phyloP scores from a whole-genome alignment of 2,113 vertebrate species.

The Oncorhynchus tshawytscha region DNA sequence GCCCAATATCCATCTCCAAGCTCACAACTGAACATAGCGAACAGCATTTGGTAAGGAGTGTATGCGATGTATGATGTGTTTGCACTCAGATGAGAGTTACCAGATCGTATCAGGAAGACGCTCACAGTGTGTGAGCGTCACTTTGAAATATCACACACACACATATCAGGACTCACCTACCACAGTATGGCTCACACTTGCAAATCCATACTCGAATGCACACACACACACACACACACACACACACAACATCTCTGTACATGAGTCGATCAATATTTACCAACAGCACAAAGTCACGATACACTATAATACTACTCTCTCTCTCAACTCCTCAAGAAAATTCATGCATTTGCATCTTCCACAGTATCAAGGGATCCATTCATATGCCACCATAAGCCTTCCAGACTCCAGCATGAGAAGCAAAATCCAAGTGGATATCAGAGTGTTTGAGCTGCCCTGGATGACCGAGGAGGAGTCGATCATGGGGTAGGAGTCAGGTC shows the following conservation, averaged over 20 bases:
- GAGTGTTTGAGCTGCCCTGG: slow-evolving; percentile 15
- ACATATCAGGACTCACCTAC: no score
- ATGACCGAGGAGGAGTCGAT: slow-evolving; percentile 32
- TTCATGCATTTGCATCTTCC: slow-evolving; percentile 6
- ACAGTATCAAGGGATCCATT: slow-evolving; percentile 18
- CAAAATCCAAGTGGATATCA: slow-evolving; percentile 33
- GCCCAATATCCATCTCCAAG: background rate
- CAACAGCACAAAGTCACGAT: no score
- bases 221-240: background rate
- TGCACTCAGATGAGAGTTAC: no score
- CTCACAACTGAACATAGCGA: background rate
- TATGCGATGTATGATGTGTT: no score
- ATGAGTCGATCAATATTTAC: no score
- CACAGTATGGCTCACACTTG: no score
- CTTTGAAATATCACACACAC: no score
- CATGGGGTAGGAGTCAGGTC: slow-evolving; percentile 52
- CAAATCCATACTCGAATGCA: background rate
- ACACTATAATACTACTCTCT: background rate
- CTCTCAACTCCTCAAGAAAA: background rate
- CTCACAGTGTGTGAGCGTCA: no score
- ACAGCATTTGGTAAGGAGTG: no score
- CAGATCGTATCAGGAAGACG: no score
- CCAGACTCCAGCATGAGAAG: slow-evolving; percentile 13
- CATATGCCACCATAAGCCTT: slow-evolving; percentile 24
- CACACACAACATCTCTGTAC: background rate